phyloP scores from a whole-genome alignment of 2,113 vertebrate species.

The Bettongia penicillata region DNA sequence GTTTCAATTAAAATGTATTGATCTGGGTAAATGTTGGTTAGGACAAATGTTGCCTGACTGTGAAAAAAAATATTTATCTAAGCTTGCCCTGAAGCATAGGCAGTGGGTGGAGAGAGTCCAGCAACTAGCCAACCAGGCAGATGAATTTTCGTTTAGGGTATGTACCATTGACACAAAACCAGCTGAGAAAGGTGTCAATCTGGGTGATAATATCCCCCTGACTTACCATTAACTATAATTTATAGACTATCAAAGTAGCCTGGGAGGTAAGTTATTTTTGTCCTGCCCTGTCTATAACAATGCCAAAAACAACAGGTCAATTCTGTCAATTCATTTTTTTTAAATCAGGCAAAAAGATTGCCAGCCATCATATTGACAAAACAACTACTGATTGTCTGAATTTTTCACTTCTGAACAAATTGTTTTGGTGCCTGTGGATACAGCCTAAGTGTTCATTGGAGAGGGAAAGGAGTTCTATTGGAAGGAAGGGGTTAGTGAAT shows the following conservation, averaged over 20 bases:
- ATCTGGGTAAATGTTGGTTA: slow-evolving; percentile 83
- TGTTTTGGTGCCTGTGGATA: slow-evolving; percentile 19
- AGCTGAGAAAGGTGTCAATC: neutral
- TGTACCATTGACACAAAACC: neutral
- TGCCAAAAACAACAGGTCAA: neutral
- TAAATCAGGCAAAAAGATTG: slow-evolving; percentile 3
- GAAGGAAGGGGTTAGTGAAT: neutral
- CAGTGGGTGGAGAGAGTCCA: neutral
- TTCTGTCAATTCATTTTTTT: slow-evolving; percentile 35
- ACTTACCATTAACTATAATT: neutral
- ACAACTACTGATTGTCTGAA: neutral
- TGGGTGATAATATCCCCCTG: neutral
- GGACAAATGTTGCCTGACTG: slow-evolving; percentile 81
- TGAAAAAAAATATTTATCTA: slow-evolving; percentile 74
- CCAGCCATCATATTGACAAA: slow-evolving; percentile 27
- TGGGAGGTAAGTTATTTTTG: neutral
- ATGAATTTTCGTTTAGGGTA: neutral
- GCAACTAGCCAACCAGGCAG: neutral
- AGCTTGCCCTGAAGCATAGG: slow-evolving; percentile 49
- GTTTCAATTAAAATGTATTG: slow-evolving; percentile 87
- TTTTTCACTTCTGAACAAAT: slow-evolving; percentile 29
- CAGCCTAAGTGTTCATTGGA: neutral
- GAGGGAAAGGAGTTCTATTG: neutral
- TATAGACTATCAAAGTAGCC: neutral
- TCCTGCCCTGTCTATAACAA: neutral